Conservation (phyloP, 64 coral and sea anemone genomes). For the Montipora sp. region DNA sequence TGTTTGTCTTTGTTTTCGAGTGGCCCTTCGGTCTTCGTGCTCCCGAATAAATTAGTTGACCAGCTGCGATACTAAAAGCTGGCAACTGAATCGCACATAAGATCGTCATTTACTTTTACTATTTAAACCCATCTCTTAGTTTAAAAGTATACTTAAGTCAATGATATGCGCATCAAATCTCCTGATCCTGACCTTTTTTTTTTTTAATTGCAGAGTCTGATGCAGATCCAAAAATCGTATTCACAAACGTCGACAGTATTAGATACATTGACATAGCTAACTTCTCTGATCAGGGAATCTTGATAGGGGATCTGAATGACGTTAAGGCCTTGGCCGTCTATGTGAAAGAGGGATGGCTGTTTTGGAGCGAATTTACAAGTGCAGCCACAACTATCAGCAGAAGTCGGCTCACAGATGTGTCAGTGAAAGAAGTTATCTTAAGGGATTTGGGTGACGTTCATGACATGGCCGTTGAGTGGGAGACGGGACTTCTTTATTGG, state of each 20-base stretch:
- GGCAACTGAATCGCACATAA: no score
- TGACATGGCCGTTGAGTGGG: constrained; percentile 42
- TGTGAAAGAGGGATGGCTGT: neutral
- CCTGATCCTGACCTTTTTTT: neutral
- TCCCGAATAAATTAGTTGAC: no score
- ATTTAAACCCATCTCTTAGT: neutral
- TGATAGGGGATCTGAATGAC: neutral
- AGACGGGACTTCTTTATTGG: constrained; percentile 46
- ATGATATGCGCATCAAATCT: neutral
- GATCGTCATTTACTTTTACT: no score
- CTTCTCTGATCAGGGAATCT: neutral
- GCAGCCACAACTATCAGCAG: constrained; percentile 25
- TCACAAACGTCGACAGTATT: neutral
- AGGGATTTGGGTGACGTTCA: constrained; percentile 13
- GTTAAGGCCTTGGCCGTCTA: neutral
- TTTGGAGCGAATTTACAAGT: constrained; percentile 47
- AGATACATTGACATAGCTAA: neutral
- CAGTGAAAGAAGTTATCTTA: neutral
- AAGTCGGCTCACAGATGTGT: constrained; percentile 8
- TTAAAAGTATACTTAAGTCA: neutral
- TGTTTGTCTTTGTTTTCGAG: no score
- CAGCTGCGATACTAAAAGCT: no score
- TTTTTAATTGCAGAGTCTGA: neutral
- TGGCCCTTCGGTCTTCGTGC: no score
- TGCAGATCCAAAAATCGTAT: neutral